Base-by-base conservation (phyloP, 2,888 invertebrate genomes). In the Nephrotoma flavescens region DNA sequence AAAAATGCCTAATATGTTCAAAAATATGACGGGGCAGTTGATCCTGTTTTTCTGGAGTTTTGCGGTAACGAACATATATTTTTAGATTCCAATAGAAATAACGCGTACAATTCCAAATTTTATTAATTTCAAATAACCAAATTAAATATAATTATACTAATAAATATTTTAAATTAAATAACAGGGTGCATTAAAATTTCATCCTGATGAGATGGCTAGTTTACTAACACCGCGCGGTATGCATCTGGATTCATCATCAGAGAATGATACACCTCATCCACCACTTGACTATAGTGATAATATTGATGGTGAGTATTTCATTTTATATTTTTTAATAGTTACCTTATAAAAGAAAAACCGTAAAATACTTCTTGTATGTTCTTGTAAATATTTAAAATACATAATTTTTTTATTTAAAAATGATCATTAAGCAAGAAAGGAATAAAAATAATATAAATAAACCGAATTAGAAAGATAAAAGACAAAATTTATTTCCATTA, bases 231-330 rank as follows among this genome's bases (percentile, higher is more conserved):
- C 93, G 86, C 95, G 94, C 89, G 92, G 93, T 87, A 91, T 95
- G 88, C 93, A 93, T 89, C 94, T 94, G 88, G 86, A 86, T 52
- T 84, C 87, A 86, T 86, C 87, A 15, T 89, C 90, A 45, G 91
- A 91, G 87, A 92, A 91, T 88, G 92, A 92, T 89, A 89, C 89
- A 88, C 91, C 92, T 87, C 91, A 93, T 88, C 92, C 94, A 88
- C 94, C 94, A 88, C 94, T 95, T 83, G 95, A 95, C 91, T 94
- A 94, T 90, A 93, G 94, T 88, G 95, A 95, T 92, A 93, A 95
- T 89, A 95, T 95, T 90, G 95, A 95, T 92, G 95, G 95, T 95
- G 92, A 95, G 95, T 93, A 89, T 88, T 87, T 52, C 31, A 71
- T 9, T 71, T n/a, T 85, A 87, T 86, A 85, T 87, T 87, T 86